Base-by-base conservation (phyloP, 2,888 invertebrate genomes). In the Lepas anatifera region DNA sequence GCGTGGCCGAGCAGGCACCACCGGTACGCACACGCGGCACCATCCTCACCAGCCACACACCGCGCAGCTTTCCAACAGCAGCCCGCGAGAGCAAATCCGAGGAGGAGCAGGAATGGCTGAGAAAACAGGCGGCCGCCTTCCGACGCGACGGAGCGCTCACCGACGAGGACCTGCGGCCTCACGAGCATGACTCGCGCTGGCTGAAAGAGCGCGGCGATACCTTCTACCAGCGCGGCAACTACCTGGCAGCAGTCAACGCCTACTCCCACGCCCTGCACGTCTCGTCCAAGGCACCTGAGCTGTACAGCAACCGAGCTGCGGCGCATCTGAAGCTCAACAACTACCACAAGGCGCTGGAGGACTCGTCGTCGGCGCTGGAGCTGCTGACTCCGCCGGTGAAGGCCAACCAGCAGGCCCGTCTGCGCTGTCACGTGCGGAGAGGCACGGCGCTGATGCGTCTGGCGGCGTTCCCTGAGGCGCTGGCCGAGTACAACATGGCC, bases 131-230 rank as follows among this genome's bases (percentile, higher is more conserved):
- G 3, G 85, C 87, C 76, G 89, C 89, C 16, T 82, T 88, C 75
- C 82, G 87, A 77, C 85, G 85, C 1, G 78, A 81, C 68, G 90
- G 91, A 32, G 88, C 90, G 76, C 81, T 85, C 2, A 85, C 87
- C 13, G 80, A 81, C 73, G 87, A 87, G 77, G 89, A 90, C 77
- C 81, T 90, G 3, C 81, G 87, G 48, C 86, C 88, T 0, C 91
- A 92, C 77, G 92, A 93, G 79, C 87, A 86, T 75, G 89, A 92
- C 79, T 91, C 92, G 0, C 84, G 87, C 72, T 92, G 89, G 87
- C 84, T 92, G 70, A 86, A 89, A 76, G 86, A 87, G 72, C 43
- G 67, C 18, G 48, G 41, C 35, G 68, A 41, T 52, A 37, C 70
- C 29, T 58, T 58, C 52, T 41, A 64, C 37, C 37, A 35, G 39